phyloP scores from a whole-genome alignment of 1,140 invertebrate genomes.

The Scaptomyza hsui region DNA sequence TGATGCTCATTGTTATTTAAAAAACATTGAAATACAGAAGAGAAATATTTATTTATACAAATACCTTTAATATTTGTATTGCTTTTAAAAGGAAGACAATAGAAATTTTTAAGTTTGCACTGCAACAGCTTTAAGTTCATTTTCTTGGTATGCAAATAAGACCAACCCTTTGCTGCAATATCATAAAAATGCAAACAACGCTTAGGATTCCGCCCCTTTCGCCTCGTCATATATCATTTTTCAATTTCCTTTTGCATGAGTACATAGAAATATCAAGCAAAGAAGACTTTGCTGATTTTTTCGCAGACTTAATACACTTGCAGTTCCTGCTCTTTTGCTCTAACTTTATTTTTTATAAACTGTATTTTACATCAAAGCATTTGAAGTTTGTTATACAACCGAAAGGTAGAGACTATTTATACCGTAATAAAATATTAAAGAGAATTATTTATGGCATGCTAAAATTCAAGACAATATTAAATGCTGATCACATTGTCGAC shows the following conservation, averaged over 20 bases:
- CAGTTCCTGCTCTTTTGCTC: background rate
- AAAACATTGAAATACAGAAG: too few species aligned
- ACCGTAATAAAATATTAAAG: slow-evolving; percentile 28
- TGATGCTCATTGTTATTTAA: too few species aligned
- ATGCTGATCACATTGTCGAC: slow-evolving; percentile 53
- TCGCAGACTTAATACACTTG: slow-evolving; percentile 7
- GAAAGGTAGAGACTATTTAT: background rate
- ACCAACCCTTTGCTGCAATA: background rate
- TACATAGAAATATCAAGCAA: slow-evolving; percentile 10
- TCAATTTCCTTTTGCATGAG: slow-evolving; percentile 35
- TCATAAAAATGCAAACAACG: background rate
- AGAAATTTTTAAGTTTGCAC: background rate
- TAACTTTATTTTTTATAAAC: too few species aligned
- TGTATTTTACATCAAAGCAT: too few species aligned
- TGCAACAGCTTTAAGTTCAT: background rate
- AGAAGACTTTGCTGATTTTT: background rate
- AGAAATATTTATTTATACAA: too few species aligned
- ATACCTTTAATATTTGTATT: too few species aligned
- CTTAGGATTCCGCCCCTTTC: background rate
- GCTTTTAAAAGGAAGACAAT: too few species aligned
- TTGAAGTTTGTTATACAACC: background rate
- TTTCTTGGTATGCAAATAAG: slow-evolving; percentile 15
- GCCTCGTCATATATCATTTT: slow-evolving; percentile 40
- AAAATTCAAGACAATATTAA: slow-evolving; percentile 46
- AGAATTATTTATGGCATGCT: slow-evolving; percentile 61